Conservation (phyloP, 2,113 vertebrate genomes). For the Rhipidura dahli region DNA sequence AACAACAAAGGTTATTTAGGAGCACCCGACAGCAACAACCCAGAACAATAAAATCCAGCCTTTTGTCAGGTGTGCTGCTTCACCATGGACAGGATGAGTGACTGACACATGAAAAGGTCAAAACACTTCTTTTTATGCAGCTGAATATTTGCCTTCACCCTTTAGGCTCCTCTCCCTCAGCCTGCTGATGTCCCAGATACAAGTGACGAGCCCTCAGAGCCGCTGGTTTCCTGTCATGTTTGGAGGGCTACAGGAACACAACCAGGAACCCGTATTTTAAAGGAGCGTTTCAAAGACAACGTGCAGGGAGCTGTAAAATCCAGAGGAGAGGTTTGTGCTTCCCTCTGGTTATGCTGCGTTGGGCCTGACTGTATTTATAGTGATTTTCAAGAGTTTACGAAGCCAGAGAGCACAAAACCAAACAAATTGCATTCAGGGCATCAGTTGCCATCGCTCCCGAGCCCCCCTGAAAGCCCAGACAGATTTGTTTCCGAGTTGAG, state of each 20-base stretch:
- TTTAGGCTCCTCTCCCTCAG: background rate
- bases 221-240: background rate
- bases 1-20: background rate
- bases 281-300: background rate
- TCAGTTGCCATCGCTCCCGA: background rate
- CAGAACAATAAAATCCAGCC: background rate
- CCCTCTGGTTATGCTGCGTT: background rate
- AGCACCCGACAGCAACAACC: background rate
- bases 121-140: background rate
- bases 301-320: background rate
- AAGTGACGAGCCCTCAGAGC: background rate
- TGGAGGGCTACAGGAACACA: background rate
- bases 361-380: background rate
- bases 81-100: background rate
- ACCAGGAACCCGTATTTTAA: background rate
- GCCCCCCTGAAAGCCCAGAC: background rate
- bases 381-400: background rate
- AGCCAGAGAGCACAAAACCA: background rate
- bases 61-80: background rate
- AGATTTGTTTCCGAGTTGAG: background rate
- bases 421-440: background rate
- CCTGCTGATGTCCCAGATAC: background rate
- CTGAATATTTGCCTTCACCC: background rate
- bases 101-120: background rate
- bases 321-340: background rate